Conservation (phyloP, 1,140 invertebrate genomes). For the Drosophila nikananu region DNA sequence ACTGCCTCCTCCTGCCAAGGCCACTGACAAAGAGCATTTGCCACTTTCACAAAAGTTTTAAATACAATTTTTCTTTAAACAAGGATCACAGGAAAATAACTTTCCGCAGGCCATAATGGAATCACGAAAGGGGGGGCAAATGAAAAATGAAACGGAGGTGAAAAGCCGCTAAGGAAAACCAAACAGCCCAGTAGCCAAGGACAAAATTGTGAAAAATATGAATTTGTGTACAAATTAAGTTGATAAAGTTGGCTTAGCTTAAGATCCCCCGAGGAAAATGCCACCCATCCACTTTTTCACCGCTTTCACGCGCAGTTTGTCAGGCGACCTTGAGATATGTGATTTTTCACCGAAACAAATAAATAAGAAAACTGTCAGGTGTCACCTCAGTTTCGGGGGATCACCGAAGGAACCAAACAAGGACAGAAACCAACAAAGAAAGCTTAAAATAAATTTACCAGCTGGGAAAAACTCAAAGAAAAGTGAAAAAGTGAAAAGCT, state of each 20-base stretch:
- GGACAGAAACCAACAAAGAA: too few relatives aligned
- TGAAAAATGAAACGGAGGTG: slow-evolving; percentile 46
- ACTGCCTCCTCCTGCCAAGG: too few relatives aligned
- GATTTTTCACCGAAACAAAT: slow-evolving; percentile 11
- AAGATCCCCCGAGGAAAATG: slow-evolving; percentile 11
- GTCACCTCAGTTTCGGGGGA: too few relatives aligned
- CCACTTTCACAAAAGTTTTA: too few relatives aligned
- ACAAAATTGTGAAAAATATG: slow-evolving; percentile 48
- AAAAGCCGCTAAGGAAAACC: slow-evolving; percentile 19
- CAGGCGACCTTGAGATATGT: too few relatives aligned
- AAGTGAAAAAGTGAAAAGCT: too few relatives aligned
- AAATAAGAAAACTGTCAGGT: slow-evolving; percentile 15
- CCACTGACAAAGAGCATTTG: too few relatives aligned
- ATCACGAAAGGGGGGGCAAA: slow-evolving; percentile 6
- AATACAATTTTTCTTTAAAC: slow-evolving; percentile 1
- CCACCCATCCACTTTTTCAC: slow-evolving; percentile 15
- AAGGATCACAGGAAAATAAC: slow-evolving; percentile 37
- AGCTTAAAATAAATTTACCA: too few relatives aligned
- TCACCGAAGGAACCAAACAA: background rate
- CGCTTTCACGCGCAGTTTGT: slow-evolving; percentile 3
- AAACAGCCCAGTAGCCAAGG: background rate
- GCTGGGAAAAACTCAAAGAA: too few relatives aligned
- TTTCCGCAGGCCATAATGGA: slow-evolving; percentile 55
- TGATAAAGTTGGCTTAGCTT: slow-evolving; percentile 59
- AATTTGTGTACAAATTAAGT: slow-evolving; percentile 67